phyloP scores from a whole-genome alignment of 2,888 invertebrate genomes.

The Amorpha juglandis region DNA sequence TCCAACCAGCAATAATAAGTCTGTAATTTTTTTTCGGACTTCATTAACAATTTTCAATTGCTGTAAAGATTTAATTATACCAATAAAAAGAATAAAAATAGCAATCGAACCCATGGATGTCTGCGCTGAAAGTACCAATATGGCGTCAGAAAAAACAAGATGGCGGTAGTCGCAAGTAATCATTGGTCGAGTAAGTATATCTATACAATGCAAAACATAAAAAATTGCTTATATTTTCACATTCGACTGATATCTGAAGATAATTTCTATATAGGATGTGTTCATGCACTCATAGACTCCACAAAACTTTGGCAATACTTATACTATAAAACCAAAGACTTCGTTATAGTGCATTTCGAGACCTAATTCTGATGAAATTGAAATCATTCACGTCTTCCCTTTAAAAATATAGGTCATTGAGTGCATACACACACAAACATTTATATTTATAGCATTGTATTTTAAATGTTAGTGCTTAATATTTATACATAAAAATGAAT shows the following conservation, averaged over 20 bases:
- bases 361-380: constrained; percentile 53
- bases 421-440: constrained; percentile 59
- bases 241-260: constrained; percentile 70
- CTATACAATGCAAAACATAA: constrained; percentile 48
- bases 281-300: constrained; percentile 74
- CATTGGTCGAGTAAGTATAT: constrained; percentile 61
- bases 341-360: constrained; percentile 60
- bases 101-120: constrained; percentile 29
- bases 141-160: constrained; percentile 39
- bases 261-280: constrained; percentile 61
- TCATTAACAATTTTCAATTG: background rate
- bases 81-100: constrained; percentile 7
- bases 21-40: constrained; percentile 14
- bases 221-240: constrained; percentile 45
- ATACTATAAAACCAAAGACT: constrained; percentile 76
- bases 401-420: constrained; percentile 58
- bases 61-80: constrained; percentile 19
- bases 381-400: constrained; percentile 68
- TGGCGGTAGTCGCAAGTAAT: constrained; percentile 51
- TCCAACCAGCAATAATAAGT: constrained; percentile 45
- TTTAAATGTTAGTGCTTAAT: constrained; percentile 75
- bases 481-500: constrained; percentile 67
- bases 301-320: constrained; percentile 62
- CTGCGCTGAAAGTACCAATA: constrained; percentile 30
- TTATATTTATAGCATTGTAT: constrained; percentile 68